These are phyloP conservation scores for Porites lobata DNA, from an alignment of 92 coral and sea anemone species.

Conservation along the genomic window DNA sequence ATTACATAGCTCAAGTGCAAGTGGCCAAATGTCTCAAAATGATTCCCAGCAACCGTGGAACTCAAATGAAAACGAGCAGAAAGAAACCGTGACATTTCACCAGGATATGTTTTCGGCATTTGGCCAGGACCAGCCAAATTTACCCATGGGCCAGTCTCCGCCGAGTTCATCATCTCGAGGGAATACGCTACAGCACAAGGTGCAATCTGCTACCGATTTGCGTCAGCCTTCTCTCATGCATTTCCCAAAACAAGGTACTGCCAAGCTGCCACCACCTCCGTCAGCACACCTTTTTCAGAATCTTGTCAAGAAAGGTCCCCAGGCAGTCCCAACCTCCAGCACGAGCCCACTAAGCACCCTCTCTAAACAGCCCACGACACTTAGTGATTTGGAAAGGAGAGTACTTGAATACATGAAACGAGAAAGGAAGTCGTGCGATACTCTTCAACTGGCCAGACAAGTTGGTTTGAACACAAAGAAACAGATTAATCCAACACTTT, in stretches of 20 bases:
- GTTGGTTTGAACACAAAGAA: conserved; percentile 81
- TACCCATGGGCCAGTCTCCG: not conserved
- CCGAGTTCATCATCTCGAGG: not conserved
- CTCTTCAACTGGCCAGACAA: conserved; percentile 71
- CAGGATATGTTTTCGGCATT: not conserved
- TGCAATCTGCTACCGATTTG: not conserved
- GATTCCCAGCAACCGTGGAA: not conserved
- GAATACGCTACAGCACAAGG: not conserved
- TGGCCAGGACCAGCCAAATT: conserved; percentile 2
- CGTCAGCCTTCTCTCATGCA: not conserved
- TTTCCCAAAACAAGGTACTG: conserved; percentile 8
- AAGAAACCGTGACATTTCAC: not conserved
- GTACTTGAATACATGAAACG: conserved; percentile 77
- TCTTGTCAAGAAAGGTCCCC: conserved; percentile 71
- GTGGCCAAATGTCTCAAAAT: not conserved
- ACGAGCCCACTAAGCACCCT: conserved; percentile 8
- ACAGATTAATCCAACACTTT: conserved; percentile 87
- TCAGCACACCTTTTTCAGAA: conserved; percentile 68
- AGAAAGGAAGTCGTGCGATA: conserved; percentile 75
- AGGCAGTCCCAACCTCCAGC: conserved; percentile 55
- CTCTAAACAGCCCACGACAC: conserved; percentile 22
- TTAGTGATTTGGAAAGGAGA: conserved; percentile 60
- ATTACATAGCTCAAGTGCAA: not conserved
- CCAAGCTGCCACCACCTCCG: conserved; percentile 81
- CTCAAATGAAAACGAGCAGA: not conserved